Conservation (phyloP, 2,888 invertebrate genomes). For the Chymomyza caudatula region DNA sequence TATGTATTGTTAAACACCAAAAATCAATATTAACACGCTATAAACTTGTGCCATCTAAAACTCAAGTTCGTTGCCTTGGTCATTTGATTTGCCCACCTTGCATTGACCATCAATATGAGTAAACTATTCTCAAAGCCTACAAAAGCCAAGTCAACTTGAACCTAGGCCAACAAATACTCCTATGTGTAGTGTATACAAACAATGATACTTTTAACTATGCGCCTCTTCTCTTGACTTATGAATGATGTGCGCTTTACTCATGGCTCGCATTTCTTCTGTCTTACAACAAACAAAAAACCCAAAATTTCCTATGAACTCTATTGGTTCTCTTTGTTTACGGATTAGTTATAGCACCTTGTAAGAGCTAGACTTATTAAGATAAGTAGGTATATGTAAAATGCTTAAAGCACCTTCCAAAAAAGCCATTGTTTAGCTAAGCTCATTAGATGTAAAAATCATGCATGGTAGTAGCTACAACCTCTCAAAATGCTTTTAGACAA, state of each 20-base stretch:
- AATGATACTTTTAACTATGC: not conserved
- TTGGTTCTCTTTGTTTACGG: not conserved
- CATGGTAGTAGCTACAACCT: not conserved
- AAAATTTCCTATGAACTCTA: not conserved
- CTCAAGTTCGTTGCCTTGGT: slow-evolving; percentile 2
- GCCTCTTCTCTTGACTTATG: not conserved
- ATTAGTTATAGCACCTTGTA: not conserved
- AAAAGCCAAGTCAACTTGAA: not conserved
- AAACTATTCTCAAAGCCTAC: no score
- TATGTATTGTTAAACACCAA: not conserved
- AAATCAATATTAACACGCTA: not conserved
- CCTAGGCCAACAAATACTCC: not conserved
- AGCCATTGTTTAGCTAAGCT: not conserved
- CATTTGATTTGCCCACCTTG: slow-evolving; percentile 18
- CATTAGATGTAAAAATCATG: not conserved
- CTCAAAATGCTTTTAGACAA: not conserved
- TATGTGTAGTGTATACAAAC: not conserved
- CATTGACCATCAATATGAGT: not conserved
- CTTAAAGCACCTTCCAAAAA: not conserved
- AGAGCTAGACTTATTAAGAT: not conserved
- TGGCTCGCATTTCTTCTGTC: not conserved
- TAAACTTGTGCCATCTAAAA: not conserved
- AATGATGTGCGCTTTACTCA: not conserved
- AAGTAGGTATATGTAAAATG: not conserved
- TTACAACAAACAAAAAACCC: no score